Evolutionary conservation across 2,888 invertebrate genomes (phyloP).

Genomic region (Clivina fossor): DNA sequence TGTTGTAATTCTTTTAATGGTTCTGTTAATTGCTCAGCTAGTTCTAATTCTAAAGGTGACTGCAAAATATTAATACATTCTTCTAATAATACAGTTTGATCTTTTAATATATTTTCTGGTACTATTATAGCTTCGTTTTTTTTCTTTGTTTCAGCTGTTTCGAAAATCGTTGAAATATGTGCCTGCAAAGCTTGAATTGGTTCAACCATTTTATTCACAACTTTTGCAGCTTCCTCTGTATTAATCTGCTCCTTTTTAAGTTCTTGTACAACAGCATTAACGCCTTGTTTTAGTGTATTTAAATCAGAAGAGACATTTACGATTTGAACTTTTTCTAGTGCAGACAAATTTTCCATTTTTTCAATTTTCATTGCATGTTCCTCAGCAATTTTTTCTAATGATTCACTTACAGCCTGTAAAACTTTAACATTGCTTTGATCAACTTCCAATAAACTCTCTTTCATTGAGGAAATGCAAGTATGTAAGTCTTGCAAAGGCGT

Average conservation of each 20-base stretch:
- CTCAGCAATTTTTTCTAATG: slow-evolving; percentile 15
- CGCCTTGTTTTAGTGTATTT: slow-evolving; percentile 17
- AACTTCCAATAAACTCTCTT: slow-evolving; percentile 14
- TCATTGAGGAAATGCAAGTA: slow-evolving; percentile 15
- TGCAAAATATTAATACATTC: background rate
- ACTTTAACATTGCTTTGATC: slow-evolving; percentile 9
- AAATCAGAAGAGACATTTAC: background rate
- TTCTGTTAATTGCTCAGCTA: background rate
- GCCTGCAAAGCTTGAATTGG: too few species aligned
- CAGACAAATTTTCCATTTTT: background rate
- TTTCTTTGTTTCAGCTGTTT: too few species aligned
- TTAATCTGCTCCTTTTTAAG: too few species aligned
- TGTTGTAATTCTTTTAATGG: slow-evolving; percentile 8
- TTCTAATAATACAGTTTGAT: background rate
- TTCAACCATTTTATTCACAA: too few species aligned
- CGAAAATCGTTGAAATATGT: too few species aligned
- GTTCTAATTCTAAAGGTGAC: background rate
- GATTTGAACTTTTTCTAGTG: slow-evolving; percentile 11
- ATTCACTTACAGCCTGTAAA: slow-evolving; percentile 13
- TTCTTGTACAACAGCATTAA: slow-evolving; percentile 13
- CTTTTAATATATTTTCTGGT: too few species aligned
- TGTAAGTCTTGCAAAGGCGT: slow-evolving; percentile 22
- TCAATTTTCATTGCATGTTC: slow-evolving; percentile 14
- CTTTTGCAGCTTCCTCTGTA: too few species aligned
- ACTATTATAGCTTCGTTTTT: too few species aligned